Evolutionary conservation across 2,888 invertebrate species (phyloP).

Genomic region (Pyrrhia umbra): DNA sequence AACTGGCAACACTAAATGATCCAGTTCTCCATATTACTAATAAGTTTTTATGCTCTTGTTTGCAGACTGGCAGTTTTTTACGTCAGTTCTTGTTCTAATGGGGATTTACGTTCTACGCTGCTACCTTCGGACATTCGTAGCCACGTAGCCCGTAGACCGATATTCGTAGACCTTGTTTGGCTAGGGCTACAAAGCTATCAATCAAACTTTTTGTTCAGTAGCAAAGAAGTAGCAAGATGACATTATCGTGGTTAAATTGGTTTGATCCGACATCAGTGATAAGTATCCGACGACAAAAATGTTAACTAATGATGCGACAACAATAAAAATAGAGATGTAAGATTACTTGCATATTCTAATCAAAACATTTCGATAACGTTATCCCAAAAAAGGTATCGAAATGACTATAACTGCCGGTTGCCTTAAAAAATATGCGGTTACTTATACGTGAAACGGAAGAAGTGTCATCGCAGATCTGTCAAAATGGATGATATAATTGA

Average conservation of each 20-base stretch:
- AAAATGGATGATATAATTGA: too few relatives aligned
- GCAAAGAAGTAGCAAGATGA: constrained; percentile 2
- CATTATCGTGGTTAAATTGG: not conserved
- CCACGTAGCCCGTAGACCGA: constrained; percentile 12
- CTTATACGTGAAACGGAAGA: too few relatives aligned
- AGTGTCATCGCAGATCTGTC: too few relatives aligned
- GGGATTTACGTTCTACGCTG: constrained; percentile 22
- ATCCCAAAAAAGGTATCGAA: too few relatives aligned
- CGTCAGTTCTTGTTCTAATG: constrained; percentile 10
- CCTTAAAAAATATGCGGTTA: too few relatives aligned
- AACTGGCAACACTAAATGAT: not conserved
- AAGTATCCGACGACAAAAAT: not conserved
- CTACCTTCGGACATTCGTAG: constrained; percentile 1
- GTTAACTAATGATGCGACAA: not conserved
- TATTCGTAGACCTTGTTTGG: constrained; percentile 21
- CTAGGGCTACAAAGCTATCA: not conserved
- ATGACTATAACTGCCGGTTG: too few relatives aligned
- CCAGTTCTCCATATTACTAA: not conserved
- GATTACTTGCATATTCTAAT: not conserved
- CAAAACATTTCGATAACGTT: too few relatives aligned
- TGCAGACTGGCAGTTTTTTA: constrained; percentile 36
- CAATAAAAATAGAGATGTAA: not conserved
- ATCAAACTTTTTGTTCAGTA: not conserved
- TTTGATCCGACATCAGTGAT: not conserved
- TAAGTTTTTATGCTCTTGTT: constrained; percentile 38